Evolutionary conservation across 1,140 invertebrate species (phyloP).

Genomic region (Eufriesea mexicana): DNA sequence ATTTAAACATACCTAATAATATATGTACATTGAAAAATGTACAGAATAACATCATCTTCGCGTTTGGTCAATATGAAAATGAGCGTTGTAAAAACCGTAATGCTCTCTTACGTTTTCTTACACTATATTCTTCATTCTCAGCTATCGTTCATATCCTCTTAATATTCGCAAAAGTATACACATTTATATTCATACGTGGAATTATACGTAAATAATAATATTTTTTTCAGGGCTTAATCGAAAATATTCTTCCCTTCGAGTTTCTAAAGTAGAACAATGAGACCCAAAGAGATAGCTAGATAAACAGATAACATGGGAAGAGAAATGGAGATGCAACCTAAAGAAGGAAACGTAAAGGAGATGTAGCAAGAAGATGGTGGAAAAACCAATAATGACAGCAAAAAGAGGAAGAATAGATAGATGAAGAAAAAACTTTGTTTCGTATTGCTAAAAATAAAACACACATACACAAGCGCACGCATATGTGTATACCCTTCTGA

Average conservation of each 20-base stretch:
- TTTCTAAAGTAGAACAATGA: neutral
- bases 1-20: constrained; percentile 20
- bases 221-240: neutral
- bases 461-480: neutral
- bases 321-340: neutral
- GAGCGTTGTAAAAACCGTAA: neutral
- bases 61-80: constrained; percentile 16
- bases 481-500: neutral
- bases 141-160: neutral
- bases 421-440: neutral
- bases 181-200: neutral
- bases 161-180: neutral
- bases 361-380: no score
- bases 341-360: no score
- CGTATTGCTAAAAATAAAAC: neutral
- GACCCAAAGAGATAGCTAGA: neutral
- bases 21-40: constrained; percentile 16
- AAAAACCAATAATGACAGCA: no score
- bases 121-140: neutral
- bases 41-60: constrained; percentile 14
- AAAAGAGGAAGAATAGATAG: neutral
- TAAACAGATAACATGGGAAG: neutral
- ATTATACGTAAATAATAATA: neutral
- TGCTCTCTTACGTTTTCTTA: no score
- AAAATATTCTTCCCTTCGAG: neutral